Evolutionary conservation across 2,113 vertebrate species (phyloP).

Genomic region (Limanda limanda): DNA sequence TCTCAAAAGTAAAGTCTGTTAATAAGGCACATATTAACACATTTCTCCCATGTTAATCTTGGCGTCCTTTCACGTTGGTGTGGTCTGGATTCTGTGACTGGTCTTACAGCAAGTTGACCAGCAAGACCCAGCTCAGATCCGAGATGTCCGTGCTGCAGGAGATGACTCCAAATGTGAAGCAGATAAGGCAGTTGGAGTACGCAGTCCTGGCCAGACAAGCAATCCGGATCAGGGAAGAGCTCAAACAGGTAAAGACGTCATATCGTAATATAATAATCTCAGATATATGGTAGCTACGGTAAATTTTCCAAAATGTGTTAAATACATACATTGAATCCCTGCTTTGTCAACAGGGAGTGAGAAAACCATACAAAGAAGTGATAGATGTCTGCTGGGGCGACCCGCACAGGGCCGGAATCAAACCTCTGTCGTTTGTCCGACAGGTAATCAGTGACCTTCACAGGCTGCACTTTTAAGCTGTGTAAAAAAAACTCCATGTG

Average conservation of each 20-base stretch:
- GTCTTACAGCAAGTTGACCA: neutral
- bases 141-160: conserved; percentile 51
- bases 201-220: conserved; percentile 30
- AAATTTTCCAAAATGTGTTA: neutral
- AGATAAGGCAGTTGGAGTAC: conserved; percentile 11
- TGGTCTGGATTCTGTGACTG: no score
- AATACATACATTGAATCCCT: neutral
- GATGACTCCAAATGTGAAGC: conserved; percentile 48
- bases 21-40: conserved; percentile 27
- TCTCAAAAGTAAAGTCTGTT: conserved; percentile 10
- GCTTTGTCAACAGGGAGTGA: conserved; percentile 57
- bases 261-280: neutral
- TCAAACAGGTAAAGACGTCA: conserved; percentile 49
- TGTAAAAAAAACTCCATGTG: neutral
- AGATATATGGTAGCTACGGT: neutral
- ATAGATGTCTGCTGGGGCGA: conserved; percentile 69
- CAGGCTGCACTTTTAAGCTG: neutral
- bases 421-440: conserved; percentile 77
- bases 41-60: neutral
- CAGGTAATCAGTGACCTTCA: conserved; percentile 71
- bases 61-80: neutral
- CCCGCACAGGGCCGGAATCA: conserved; percentile 68
- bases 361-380: conserved; percentile 68
- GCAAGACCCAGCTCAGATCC: neutral
- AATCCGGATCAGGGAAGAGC: conserved; percentile 56